Evolutionary conservation across 2,888 invertebrate genomes (phyloP).

Genomic region (Pilophorus perplexus): DNA sequence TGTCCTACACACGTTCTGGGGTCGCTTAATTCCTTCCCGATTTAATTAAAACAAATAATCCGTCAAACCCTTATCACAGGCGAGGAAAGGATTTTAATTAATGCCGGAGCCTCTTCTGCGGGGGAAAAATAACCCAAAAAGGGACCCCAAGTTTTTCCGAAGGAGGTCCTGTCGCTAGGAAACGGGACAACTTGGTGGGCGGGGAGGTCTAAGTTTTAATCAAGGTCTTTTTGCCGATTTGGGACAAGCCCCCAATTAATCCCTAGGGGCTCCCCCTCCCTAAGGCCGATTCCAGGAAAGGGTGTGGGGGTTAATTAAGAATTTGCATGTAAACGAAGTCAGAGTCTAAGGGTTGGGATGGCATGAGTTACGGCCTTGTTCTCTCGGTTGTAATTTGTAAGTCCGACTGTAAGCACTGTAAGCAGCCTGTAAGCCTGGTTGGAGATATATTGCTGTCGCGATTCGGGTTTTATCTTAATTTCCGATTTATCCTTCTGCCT

Average conservation of each 20-base stretch:
- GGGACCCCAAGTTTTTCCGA: no score
- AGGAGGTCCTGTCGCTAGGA: no score
- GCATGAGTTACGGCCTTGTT: constrained; percentile 40
- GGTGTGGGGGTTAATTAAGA: constrained; percentile 47
- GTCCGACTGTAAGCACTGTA: constrained; percentile 39
- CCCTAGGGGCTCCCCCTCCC: constrained; percentile 10
- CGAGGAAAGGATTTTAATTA: constrained; percentile 27
- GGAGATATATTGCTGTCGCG: constrained; percentile 19
- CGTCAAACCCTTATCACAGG: constrained; percentile 32
- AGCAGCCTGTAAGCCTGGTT: constrained; percentile 22
- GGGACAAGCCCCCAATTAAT: constrained; percentile 41
- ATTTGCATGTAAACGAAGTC: constrained; percentile 49
- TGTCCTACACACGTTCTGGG: constrained; percentile 31
- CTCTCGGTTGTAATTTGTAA: constrained; percentile 41
- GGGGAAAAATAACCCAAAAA: no score
- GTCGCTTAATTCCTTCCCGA: constrained; percentile 14
- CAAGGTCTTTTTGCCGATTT: constrained; percentile 39
- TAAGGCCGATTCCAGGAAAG: not conserved
- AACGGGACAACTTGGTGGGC: no score
- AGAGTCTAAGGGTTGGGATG: constrained; percentile 24
- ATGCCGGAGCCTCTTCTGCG: not conserved
- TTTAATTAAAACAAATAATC: constrained; percentile 34
- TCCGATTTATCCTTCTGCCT: constrained; percentile 1
- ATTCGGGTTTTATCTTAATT: constrained; percentile 9
- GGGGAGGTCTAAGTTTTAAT: constrained; percentile 32